Evolutionary conservation across 37 sponge, comb jelly and placozoan species (phyloP).

Genomic region (Oopsacas minuta): DNA sequence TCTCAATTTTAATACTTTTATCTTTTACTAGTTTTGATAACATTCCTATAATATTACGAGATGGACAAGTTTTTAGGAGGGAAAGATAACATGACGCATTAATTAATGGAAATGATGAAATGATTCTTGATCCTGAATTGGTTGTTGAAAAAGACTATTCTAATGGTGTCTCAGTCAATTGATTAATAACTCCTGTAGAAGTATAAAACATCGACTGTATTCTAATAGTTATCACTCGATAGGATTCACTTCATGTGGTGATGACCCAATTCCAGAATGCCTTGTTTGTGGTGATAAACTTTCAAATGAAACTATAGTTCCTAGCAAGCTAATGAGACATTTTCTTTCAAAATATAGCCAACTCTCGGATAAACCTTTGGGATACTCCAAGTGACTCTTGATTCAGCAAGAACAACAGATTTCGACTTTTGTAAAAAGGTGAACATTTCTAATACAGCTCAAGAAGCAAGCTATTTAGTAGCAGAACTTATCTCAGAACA

Average conservation of each 20-base stretch:
- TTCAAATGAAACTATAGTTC: not conserved
- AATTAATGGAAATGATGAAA: not conserved
- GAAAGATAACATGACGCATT: not conserved
- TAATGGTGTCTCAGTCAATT: not conserved
- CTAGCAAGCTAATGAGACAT: constrained; percentile 17
- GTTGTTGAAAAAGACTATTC: not conserved
- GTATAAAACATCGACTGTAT: no score
- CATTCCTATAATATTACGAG: not conserved
- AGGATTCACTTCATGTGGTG: not conserved
- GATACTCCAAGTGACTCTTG: not conserved
- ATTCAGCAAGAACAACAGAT: not conserved
- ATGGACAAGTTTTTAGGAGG: not conserved
- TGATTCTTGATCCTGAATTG: not conserved
- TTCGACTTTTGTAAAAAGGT: not conserved
- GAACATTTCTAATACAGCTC: not conserved
- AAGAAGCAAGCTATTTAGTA: constrained; percentile 16
- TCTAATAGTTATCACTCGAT: not conserved
- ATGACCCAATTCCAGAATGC: not conserved
- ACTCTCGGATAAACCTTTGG: not conserved
- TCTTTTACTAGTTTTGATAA: no score
- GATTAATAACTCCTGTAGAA: not conserved
- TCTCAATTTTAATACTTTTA: no score
- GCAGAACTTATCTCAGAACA: not conserved
- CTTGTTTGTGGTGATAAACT: constrained; percentile 11
- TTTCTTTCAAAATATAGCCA: constrained; percentile 13